phyloP scores from a whole-genome alignment of 1,140 invertebrate genomes.

The Coboldia fuscipes region DNA sequence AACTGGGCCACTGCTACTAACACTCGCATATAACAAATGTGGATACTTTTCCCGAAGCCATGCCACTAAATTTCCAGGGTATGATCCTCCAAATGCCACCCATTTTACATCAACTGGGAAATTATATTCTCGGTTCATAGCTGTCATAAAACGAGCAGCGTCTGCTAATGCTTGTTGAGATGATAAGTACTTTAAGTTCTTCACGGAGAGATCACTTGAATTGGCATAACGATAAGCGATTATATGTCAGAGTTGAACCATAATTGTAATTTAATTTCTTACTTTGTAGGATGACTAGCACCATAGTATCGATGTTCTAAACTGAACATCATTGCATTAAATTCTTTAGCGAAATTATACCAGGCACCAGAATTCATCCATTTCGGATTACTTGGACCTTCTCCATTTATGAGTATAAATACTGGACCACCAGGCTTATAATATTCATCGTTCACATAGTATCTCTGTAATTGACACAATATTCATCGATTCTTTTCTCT shows the following conservation, averaged over 20 bases:
- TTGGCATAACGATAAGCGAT: not conserved
- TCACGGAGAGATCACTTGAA: conserved; percentile 24
- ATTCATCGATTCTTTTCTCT: too few relatives aligned
- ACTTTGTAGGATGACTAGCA: conserved; percentile 68
- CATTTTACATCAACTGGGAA: conserved; percentile 48
- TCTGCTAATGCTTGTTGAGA: conserved; percentile 78
- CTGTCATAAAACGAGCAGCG: conserved; percentile 55
- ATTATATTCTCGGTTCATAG: conserved; percentile 39
- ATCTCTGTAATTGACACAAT: conserved; percentile 51
- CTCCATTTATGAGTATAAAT: conserved; percentile 79
- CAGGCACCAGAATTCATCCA: conserved; percentile 76
- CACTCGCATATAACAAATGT: conserved; percentile 60
- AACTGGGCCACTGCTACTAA: conserved; percentile 77
- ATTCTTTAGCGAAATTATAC: conserved; percentile 60
- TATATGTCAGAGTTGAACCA: not conserved
- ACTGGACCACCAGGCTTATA: conserved; percentile 51
- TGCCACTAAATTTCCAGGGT: conserved; percentile 74
- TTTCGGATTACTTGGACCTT: conserved; percentile 39
- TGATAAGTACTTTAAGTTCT: conserved; percentile 57
- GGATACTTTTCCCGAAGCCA: conserved; percentile 83
- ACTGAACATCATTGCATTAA: conserved; percentile 63
- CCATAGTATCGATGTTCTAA: conserved; percentile 90
- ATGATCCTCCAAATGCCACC: conserved; percentile 84
- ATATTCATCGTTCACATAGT: conserved; percentile 54
- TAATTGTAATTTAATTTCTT: conserved; percentile 8